Evolutionary conservation across 2,888 invertebrate species (phyloP).

Genomic region (Tiliacea aurago): DNA sequence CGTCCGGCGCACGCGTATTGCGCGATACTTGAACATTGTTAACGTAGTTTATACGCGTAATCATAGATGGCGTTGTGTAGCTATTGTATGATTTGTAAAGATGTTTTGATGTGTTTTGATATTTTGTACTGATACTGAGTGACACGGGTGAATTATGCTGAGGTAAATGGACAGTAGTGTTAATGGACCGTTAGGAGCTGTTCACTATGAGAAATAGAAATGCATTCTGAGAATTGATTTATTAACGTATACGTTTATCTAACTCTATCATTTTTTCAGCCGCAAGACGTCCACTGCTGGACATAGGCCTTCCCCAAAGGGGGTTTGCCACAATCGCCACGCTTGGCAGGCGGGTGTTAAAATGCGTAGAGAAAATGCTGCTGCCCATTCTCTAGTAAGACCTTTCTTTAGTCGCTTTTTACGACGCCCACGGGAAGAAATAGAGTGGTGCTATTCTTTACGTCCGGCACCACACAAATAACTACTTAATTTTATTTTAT

Average conservation of each 20-base stretch:
- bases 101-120: slow-evolving; percentile 9
- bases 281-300: too few species aligned
- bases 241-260: not conserved
- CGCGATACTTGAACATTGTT: slow-evolving; percentile 26
- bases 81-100: slow-evolving; percentile 24
- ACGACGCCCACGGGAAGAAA: too few species aligned
- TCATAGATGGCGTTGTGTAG: slow-evolving; percentile 61
- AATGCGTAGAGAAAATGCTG: too few species aligned
- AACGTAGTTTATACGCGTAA: slow-evolving; percentile 32
- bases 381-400: too few species aligned
- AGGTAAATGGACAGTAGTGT: not conserved
- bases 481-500: too few species aligned
- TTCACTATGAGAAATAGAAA: not conserved
- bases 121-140: slow-evolving; percentile 19
- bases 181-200: not conserved
- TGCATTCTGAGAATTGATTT: not conserved
- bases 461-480: too few species aligned
- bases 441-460: too few species aligned
- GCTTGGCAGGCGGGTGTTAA: too few species aligned
- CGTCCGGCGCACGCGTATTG: slow-evolving; percentile 30
- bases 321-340: too few species aligned
- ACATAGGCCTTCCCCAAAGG: too few species aligned
- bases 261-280: too few species aligned
- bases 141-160: slow-evolving; percentile 14
- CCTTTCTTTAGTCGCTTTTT: too few species aligned